Evolutionary conservation across 2,888 invertebrate species (phyloP), one percentile per base, ranked within the genome.

Genomic region (Netelia melanura): DNA sequence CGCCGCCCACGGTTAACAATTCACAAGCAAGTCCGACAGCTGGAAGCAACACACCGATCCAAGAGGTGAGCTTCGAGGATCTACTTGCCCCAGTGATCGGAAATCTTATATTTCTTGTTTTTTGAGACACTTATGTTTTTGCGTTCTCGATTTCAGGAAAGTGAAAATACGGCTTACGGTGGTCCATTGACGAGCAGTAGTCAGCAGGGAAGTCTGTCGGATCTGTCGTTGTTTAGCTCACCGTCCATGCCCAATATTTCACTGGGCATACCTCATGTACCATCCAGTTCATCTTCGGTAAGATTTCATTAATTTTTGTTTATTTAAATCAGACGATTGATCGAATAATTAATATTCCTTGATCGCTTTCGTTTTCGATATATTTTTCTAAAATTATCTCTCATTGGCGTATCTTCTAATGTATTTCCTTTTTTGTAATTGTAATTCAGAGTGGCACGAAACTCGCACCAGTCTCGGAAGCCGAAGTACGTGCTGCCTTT

Each of bases 231-330:
- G 86, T 98, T 98, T 95, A 98, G 98, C 90, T 98, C 98, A 90
- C 98, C 98, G 81, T 98, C 98, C 91, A 97, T 99, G 97, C 99
- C 99, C 91, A 99, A 99, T 95, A 99, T 99, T 93, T 98, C 98
- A 86, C 95, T 99, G 90, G 98, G 98, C 81, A 95, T 97, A 90
- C 98, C 98, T 87, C 97, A 96, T 92, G 94, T 95, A 89, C 94
- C 94, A 75, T 93, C 94, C 82, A 90, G 91, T 82, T 92, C 93
- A 65, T 92, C 93, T 38, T 91, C 93, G 88, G 94, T 94, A 90
- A 92, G 90, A 86, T 56, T 58, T 70, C 54, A 38, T n/a, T 23
- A 21, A 43, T 21, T 68, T n/a, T 11, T 9, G 14, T 44, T 11
- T 65, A 62, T 62, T 21, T 25, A 62, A 62, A 81, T 17, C 0